Base-by-base conservation (phyloP, 2,797 vertebrate genomes). In the Chiloscyllium punctatum region DNA sequence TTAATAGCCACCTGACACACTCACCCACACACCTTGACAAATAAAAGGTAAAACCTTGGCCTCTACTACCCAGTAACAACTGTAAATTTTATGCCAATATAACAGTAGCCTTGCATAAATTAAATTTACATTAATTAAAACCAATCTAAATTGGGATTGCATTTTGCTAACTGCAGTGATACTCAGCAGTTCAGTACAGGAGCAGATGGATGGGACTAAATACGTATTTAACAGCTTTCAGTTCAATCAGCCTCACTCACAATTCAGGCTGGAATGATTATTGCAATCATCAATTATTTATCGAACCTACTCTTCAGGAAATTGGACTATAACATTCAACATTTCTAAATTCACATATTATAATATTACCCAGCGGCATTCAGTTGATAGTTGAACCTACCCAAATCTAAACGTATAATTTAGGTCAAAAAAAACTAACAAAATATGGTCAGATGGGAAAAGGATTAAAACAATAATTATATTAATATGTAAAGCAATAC, bases 301-400 rank as follows among this genome's bases (percentile, higher is more conserved):
- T 77, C 51, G 30, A 23, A 74, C 37, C 33, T 30, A 51, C 42
- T 9, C 7, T 53, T 95, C 68, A 18, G 16, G 53, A 53, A 74
- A 95, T 30, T 77, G 30, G 16, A 53, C 48, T 33, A 57, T 74
- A 95, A 77, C 51, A 57, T 74, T 72, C 53, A 95, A 77, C 27
- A 95, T 77, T 95, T 77, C 94, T 53, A 95, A 74, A 48, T n/a
- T 74, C 77, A 77, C 30, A 95, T 53, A 95, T 21, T n/a, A 95
- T 77, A 57, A 95, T 74, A 51, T 18, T 57, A 33, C 71, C 69
- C 71, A 95, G 18, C 21, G 72, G 42, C 27, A 95, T 72, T 77
- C 33, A 94, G 8, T 94, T 94, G 68, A 30, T 48, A 33, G 48
- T 15, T 74, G 71, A 48, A 53, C 42, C 33, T 74, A 27, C 94